Conservation (phyloP, 1,140 invertebrate species). For the Brachionus koreanus region DNA sequence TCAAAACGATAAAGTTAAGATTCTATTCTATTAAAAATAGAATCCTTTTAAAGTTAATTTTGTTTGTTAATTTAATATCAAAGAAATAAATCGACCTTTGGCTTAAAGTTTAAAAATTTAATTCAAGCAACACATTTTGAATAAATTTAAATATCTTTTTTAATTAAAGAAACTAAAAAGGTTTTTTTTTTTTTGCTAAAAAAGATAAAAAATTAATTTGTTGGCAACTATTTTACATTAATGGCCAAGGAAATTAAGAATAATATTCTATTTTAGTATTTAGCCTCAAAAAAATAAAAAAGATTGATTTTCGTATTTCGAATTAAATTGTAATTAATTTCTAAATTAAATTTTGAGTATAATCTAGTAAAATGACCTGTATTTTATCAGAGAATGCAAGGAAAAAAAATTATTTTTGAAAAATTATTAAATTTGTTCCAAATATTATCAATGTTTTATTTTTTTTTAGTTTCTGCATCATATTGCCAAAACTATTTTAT, state of each 20-base stretch:
- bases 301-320: not conserved
- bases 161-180: not conserved
- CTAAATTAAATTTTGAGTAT: not conserved
- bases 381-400: not conserved
- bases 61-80: not conserved
- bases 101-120: not conserved
- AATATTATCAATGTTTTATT: conserved; percentile 23
- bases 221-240: not conserved
- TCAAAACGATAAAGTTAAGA: no score
- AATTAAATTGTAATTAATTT: conserved; percentile 2
- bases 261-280: not conserved
- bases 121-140: not conserved
- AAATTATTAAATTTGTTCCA: conserved; percentile 37
- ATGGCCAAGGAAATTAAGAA: not conserved
- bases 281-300: not conserved
- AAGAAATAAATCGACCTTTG: not conserved
- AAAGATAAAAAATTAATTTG: not conserved
- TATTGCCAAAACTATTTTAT: not conserved
- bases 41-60: not conserved
- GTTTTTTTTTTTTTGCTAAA: not conserved
- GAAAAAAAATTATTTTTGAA: conserved; percentile 1
- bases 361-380: conserved; percentile 31
- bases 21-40: not conserved
- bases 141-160: not conserved
- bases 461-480: conserved; percentile 32